Base-by-base conservation (phyloP, 2,113 vertebrate species). In the Salvelinus fontinalis region DNA sequence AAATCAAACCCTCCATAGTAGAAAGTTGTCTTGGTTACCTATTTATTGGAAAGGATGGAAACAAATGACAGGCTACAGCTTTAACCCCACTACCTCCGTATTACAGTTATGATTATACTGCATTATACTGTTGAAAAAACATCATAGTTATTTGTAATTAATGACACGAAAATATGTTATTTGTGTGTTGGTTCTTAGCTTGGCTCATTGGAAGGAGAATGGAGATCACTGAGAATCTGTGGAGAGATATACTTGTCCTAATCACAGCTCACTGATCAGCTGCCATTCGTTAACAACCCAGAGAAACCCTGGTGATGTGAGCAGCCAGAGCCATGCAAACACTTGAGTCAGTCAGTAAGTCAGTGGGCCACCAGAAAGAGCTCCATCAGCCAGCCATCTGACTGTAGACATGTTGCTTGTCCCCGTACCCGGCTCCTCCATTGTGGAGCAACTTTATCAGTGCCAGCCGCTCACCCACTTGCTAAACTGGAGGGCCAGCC, bases 371-470 rank as follows among this genome's bases (percentile, higher is more conserved):
- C 81, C 81, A 84, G 82, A 84, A 86, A 73, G 81, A 87, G 90
- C 83, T 87, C 14, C 51, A 39, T 9, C 60, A 26, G 20, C 9
- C 14, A 92, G 89, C 86, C 88, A 85, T 87, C 89, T 90, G 51
- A 54, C 39, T 44, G 89, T 87, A 89, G 90, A 90, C 91, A 85
- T 85, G 86, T 79, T 74, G 83, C 88, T 82, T 75, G 81, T 89
- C 84, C 87, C 80, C 84, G 77, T 88, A 86, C 83, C 59, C 7
- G 3, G n/a, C 75, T 86, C 51, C 51, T 54, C 16, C 88, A 83
- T 89, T 92, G 89, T 89, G 87, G 82, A 82, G 87, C 85, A 88
- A 88, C 91, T 92, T 93, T 93, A 93, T 93, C 92, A 91, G 92
- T 75, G n/a, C 57, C 86, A 76, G 84, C 86, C 75, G 87, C 87